Conservation (phyloP, 2,888 invertebrate species). For the Homarus gammarus region DNA sequence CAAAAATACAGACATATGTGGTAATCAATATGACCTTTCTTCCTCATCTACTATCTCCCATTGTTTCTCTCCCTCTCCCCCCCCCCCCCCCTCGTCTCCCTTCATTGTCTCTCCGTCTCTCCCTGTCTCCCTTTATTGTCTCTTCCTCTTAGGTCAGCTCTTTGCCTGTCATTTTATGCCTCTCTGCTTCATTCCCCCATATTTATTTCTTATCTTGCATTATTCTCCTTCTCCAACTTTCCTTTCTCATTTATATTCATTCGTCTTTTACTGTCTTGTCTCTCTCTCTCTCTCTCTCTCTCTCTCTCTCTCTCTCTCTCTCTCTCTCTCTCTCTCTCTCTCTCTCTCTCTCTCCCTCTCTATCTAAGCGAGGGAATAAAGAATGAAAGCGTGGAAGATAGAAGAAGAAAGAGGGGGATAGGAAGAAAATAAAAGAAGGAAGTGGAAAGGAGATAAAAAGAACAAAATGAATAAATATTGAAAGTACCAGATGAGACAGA, state of each 20-base stretch:
- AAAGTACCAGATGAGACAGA: too few species aligned
- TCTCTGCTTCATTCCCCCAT: too few species aligned
- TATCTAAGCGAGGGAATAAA: background rate
- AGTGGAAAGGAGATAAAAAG: background rate
- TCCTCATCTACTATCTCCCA: background rate
- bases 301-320: background rate
- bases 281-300: slow-evolving; percentile 22
- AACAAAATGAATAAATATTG: too few species aligned
- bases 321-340: slow-evolving; percentile 29
- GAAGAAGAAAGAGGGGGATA: background rate
- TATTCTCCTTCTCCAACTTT: too few species aligned
- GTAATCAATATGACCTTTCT: background rate
- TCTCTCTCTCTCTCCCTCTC: background rate
- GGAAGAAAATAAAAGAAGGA: too few species aligned
- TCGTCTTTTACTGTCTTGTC: background rate
- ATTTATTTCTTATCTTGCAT: too few species aligned
- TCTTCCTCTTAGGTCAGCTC: too few species aligned
- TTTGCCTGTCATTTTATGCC: too few species aligned
- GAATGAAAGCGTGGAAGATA: background rate
- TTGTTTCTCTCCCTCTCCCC: background rate
- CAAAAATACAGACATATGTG: background rate
- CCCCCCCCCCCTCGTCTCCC: background rate
- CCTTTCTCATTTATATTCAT: too few species aligned
- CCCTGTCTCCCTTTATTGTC: too few species aligned
- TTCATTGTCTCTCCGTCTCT: background rate